Conservation (phyloP, 2,797 vertebrate species). For the Channallabes apus region DNA sequence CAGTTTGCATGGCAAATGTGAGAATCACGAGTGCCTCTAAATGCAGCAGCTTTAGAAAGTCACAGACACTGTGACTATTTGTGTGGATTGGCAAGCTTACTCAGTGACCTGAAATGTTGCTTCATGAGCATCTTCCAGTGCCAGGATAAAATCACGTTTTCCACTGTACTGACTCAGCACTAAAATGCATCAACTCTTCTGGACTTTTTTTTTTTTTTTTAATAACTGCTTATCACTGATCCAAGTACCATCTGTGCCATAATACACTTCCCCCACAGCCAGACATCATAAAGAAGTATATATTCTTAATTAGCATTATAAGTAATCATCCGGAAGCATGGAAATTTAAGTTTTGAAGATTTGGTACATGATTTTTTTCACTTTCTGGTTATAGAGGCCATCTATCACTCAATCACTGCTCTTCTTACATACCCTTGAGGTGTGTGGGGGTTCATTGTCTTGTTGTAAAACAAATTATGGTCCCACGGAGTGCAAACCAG, state of each 20-base stretch:
- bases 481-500: too few relatives aligned
- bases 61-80: conserved; percentile 52
- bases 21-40: conserved; percentile 58
- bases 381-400: too few relatives aligned
- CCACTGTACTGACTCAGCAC: conserved; percentile 37
- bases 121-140: conserved; percentile 38
- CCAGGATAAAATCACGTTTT: conserved; percentile 48
- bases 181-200: conserved; percentile 4
- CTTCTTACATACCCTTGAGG: too few relatives aligned
- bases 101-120: conserved; percentile 60
- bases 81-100: conserved; percentile 49
- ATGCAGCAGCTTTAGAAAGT: conserved; percentile 57
- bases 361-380: not conserved
- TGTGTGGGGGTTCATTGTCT: too few relatives aligned
- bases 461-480: too few relatives aligned
- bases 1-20: conserved; percentile 56
- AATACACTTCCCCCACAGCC: not conserved
- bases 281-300: not conserved
- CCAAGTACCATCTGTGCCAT: not conserved
- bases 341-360: not conserved
- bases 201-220: not conserved
- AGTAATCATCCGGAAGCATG: not conserved
- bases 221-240: not conserved
- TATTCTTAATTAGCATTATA: conserved; percentile 1
- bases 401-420: too few relatives aligned